Base-by-base conservation (phyloP, 2,888 invertebrate species). In the Lasioglossum pauxillum region DNA sequence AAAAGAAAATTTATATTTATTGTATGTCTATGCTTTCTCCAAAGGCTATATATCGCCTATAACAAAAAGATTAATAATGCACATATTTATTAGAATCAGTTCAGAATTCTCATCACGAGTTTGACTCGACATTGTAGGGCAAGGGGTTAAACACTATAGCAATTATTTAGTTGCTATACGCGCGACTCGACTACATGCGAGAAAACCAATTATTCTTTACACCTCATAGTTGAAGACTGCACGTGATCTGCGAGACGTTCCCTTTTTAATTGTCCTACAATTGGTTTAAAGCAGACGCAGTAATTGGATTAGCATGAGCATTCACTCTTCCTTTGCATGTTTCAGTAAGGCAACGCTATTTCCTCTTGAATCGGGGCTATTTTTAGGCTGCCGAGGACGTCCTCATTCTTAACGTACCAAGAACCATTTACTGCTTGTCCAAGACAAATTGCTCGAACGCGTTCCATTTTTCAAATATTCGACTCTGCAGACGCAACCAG, bases 331-430 rank as follows among this genome's bases (percentile, higher is more conserved):
- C 60, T 60, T 60, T 27, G 60, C 60, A 14, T 60, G 60, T 60
- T 60, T 60, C 60, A 1, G 60, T 27, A 27, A n/a, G 14, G 27
- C 27, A 14, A 60, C 44, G 60, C 27, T 60, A 60, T 60, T 60
- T 60, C 60, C 60, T 60, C 60, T 60, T 12, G 60, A 60, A 60
- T 60, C 60, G 60, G 10, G 60, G 14, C 60, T 60, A 60, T 60
- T 60, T 27, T 60, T 60, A 60, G 60, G 60, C 27, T 27, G 14
- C 27, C 60, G 60, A 31, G 16, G 41, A 44, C 72, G 73, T 73
- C 78, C 44, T 44, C 19, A 53, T 72, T 60, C 10, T 78, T 35
- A 19, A 46, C 44, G 19, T 41, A 5, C 71, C 71, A 71, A 78
- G 31, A 78, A 31, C 69, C 44, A 60, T 60, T 27, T 60, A 60